phyloP scores from a whole-genome alignment of 2,113 vertebrate genomes.

The Cervus canadensis region DNA sequence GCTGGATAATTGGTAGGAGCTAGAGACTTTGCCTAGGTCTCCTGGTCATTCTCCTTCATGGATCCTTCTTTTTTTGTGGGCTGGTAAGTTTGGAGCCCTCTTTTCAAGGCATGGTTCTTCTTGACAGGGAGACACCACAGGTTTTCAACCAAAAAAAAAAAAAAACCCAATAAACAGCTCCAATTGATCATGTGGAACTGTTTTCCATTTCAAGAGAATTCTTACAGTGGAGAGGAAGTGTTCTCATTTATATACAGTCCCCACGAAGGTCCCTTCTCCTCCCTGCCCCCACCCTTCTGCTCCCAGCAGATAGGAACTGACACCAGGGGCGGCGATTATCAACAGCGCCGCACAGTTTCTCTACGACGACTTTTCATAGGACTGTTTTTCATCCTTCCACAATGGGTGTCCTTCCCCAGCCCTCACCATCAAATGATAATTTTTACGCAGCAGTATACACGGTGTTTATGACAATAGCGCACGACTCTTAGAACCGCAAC shows the following conservation, averaged over 20 bases:
- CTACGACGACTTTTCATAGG: fast-evolving
- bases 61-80: background rate
- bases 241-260: background rate
- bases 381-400: fast-evolving
- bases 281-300: conserved; percentile 2
- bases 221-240: background rate
- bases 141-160: conserved; percentile 14
- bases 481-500: fast-evolving
- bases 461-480: background rate
- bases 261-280: background rate
- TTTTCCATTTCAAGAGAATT: conserved; percentile 32
- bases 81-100: background rate
- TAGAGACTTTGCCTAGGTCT: background rate
- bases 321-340: background rate
- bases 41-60: background rate
- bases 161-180: background rate
- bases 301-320: fast-evolving
- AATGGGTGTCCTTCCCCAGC: background rate
- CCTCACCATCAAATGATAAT: background rate
- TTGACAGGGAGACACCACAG: background rate
- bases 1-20: background rate
- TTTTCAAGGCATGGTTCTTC: background rate
- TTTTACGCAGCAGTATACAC: background rate
- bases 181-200: conserved; percentile 52
- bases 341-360: background rate